Percentiles rank a stretch among this genome's conserved stretches.
Conservation (phyloP, 2,888 invertebrate species). For the Cheilosia variabilis region DNA sequence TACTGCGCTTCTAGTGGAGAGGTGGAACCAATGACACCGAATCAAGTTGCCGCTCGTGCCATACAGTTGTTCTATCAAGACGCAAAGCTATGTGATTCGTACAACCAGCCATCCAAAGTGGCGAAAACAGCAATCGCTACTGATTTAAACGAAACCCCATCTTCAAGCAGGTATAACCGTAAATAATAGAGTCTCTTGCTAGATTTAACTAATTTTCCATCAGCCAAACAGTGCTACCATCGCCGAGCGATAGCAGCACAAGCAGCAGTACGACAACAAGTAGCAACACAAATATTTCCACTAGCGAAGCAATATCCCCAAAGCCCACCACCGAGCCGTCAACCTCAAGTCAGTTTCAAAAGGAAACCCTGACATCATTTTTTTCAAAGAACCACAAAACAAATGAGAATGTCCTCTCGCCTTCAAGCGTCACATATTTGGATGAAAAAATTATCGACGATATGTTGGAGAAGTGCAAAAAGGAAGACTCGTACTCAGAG, state of each 20-base stretch:
- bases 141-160: constrained; percentile 44
- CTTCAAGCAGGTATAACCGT: constrained; percentile 50
- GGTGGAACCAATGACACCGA: constrained; percentile 90
- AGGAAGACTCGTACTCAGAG: constrained; percentile 88
- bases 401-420: constrained; percentile 34
- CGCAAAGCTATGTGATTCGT: constrained; percentile 90
- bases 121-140: constrained; percentile 85
- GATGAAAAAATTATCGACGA: constrained; percentile 91
- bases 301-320: constrained; percentile 19
- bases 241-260: constrained; percentile 79
- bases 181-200: not conserved
- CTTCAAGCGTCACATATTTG: constrained; percentile 84
- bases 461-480: constrained; percentile 90
- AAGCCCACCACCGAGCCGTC: constrained; percentile 49
- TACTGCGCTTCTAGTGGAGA: constrained; percentile 95
- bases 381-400: constrained; percentile 8
- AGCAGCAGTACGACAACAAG: constrained; percentile 79
- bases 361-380: constrained; percentile 13
- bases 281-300: constrained; percentile 75
- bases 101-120: constrained; percentile 87
- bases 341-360: constrained; percentile 65
- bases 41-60: constrained; percentile 95
- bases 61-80: constrained; percentile 93
- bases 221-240: constrained; percentile 56
- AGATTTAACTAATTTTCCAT: not conserved